Conservation (phyloP, 2,888 invertebrate species). For the Drosophila yooni region DNA sequence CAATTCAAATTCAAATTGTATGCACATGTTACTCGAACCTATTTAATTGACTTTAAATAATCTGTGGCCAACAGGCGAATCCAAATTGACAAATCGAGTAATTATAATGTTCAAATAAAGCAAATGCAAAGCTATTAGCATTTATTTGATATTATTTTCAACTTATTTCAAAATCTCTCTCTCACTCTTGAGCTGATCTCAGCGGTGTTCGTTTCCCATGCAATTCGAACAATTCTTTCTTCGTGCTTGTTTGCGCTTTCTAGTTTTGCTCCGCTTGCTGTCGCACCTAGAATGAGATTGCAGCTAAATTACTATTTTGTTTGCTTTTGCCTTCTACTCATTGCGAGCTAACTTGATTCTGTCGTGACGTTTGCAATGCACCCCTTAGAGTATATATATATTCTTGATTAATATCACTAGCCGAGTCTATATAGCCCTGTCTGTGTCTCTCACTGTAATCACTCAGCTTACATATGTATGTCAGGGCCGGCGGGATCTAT, state of each 20-base stretch:
- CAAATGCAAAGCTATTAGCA: not conserved
- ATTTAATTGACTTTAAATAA: not conserved
- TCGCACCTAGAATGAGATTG: not conserved
- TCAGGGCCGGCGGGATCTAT: not conserved
- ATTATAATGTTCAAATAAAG: not conserved
- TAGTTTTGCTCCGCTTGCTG: not conserved
- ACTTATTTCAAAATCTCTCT: not conserved
- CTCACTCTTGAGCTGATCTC: not conserved
- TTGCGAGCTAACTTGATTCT: not conserved
- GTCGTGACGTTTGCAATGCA: not conserved
- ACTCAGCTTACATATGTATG: not conserved
- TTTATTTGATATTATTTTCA: not conserved
- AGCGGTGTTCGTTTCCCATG: too few species aligned
- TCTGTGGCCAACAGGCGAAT: not conserved
- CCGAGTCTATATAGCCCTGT: not conserved
- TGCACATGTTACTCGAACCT: not conserved
- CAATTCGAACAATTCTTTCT: too few species aligned
- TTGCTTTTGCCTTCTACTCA: too few species aligned
- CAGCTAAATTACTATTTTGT: not conserved
- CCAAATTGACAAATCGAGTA: not conserved
- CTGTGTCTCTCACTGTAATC: not conserved
- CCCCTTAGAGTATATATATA: not conserved
- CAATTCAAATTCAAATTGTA: constrained; percentile 34
- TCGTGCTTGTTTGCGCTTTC: not conserved
- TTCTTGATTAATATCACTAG: not conserved